These are phyloP conservation scores for Sus scrofa DNA, from an alignment of 2,113 vertebrate species.

Conservation along the genomic window T2T-Sscrofa CM000816.6:1081001-1081500, in stretches of 20 bases:
- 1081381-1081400: no score
- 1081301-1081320: no score
- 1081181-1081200: no score
- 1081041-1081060: rapidly evolving
- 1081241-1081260: rapidly evolving
- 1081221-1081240: not conserved
- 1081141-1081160: rapidly evolving
- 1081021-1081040: rapidly evolving
- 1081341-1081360: not conserved
- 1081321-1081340: no score
- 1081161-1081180: not conserved
- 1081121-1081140: not conserved
- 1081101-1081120: no score
- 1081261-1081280: not conserved
- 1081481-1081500: no score
- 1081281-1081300: not conserved
- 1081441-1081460: no score
- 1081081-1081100: rapidly evolving
- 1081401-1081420: no score
- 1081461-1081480: no score
- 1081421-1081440: no score
- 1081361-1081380: not conserved
- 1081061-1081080: rapidly evolving
- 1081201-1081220: not conserved
- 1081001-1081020: rapidly evolving